Evolutionary conservation across 2,797 vertebrate species (phyloP).

Genomic region (Rhabdomys pumilio): DNA sequence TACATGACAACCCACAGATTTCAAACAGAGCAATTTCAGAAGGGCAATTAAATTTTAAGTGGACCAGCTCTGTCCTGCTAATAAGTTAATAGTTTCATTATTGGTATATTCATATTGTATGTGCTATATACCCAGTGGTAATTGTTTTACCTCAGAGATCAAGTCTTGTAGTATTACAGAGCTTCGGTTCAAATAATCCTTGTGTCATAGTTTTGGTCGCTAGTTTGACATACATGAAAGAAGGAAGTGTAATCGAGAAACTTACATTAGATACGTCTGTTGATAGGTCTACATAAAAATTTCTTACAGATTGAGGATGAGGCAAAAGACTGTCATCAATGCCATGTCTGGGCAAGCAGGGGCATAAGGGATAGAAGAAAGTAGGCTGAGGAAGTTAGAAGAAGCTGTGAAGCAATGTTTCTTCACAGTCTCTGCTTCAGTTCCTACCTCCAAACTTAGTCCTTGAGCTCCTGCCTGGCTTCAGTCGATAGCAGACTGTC

Average conservation of each 20-base stretch:
- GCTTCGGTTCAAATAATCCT: not conserved
- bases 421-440: too few species aligned
- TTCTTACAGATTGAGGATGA: too few species aligned
- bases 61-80: not conserved
- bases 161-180: accelerated
- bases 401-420: too few species aligned
- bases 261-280: not conserved
- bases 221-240: not conserved
- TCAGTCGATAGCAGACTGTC: not conserved
- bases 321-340: not conserved
- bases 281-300: not conserved
- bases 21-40: not conserved
- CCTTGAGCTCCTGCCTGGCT: too few species aligned
- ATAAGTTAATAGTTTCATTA: not conserved
- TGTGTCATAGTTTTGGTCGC: not conserved
- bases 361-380: not conserved
- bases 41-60: not conserved
- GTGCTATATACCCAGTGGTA: accelerated
- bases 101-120: not conserved
- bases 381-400: not conserved
- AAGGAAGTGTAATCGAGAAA: not conserved
- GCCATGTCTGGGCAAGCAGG: too few species aligned
- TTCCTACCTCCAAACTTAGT: too few species aligned
- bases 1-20: not conserved
- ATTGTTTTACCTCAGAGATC: not conserved